Evolutionary conservation across 2,888 invertebrate genomes (phyloP), one percentile per base, ranked within the genome.

Genomic region (Ophion obscuratus): DNA sequence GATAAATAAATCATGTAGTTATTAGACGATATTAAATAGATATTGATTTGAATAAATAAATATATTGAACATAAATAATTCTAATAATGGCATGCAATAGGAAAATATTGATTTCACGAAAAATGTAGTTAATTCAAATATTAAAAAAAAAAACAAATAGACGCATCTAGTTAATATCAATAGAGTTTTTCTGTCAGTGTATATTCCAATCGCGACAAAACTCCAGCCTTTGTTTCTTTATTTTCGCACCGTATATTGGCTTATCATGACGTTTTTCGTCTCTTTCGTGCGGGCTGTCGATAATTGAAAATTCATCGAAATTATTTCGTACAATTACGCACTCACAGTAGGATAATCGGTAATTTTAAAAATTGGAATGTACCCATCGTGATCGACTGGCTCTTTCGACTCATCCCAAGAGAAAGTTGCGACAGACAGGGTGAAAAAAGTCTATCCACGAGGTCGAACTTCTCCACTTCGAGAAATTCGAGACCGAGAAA

Each of bases 401-500:
- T 59, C n/a, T 40, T 17, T 59, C 27, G 40, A 66, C 57, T 66
- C 36, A 40, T 73, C n/a, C 27, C 44, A n/a, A n/a, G 27, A n/a
- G 1, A 27, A 66, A 27, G 62, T 31, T 59, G n/a, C 11, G 24
- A 62, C n/a, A 66, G 27, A 14, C 5, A 36, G n/a, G 20, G 17
- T 44, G 47, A 40, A 66, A 73, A 17, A 20, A 53, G 36, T 73
- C 57, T 14, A 17, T 24, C 20, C 20, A 61, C 3, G 53, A 62
- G 81, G 40, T 74, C 59, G 62, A 66, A 81, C 40, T 74, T 81
- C 59, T 81, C 70, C n/a, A 47, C 74, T 74, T 57, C 17, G 9
- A 40, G 73, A 81, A 74, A 77, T 81, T 81, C 47, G 73, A 67
- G 84, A 81, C 67, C 73, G 77, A 27, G 31, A 61, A 84, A 77